Evolutionary conservation across 2,113 vertebrate species (phyloP), one percentile per base, ranked within the genome.

Genomic region (Anser cygnoides): DNA sequence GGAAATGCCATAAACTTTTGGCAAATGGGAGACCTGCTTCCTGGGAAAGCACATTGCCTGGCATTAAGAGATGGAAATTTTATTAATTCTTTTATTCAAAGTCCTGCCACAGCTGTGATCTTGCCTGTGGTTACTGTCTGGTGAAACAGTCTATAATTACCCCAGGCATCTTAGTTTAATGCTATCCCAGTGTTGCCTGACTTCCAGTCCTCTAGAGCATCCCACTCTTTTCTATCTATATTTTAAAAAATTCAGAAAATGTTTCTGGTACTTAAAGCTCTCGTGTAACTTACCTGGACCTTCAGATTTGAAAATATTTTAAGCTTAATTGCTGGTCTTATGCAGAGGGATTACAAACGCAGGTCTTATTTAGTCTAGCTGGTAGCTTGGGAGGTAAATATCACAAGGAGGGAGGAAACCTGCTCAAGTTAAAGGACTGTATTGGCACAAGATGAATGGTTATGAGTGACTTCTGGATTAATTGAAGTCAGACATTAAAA

Each of bases 401-500:
- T 41, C 74, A 12, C 62, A 79, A 87, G 54, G 84, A 95, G 44
- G 37, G 93, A 96, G 96, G 95, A 97, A 97, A 89, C 94, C 87
- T 93, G 71, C 39, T 92, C 62, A 89, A 78, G 77, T 95, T 71
- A 31, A 79, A 58, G 67, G 44, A 62, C 62, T 66, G 66, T 76
- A 72, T 62, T 97, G 96, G 95, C 96, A 91, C 74, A n/a, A 82
- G 93, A 95, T 95, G 74, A 96, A 89, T 97, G 84, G 71, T 89
- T 95, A 39, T 54, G 71, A 70, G 33, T 17, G 41, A 13, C 2
- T 79, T 91, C 49, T 89, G 91, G 93, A 76, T 91, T 97, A 93
- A 93, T 70, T 96, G 95, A 96, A 97, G 94, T 94, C 54, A 37
- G 54, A 95, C 91, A 93, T 97, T 75, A 97, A 96, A 97, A 89